Base-by-base conservation (phyloP, 2,113 vertebrate species). In the Amphiprion percula region DNA sequence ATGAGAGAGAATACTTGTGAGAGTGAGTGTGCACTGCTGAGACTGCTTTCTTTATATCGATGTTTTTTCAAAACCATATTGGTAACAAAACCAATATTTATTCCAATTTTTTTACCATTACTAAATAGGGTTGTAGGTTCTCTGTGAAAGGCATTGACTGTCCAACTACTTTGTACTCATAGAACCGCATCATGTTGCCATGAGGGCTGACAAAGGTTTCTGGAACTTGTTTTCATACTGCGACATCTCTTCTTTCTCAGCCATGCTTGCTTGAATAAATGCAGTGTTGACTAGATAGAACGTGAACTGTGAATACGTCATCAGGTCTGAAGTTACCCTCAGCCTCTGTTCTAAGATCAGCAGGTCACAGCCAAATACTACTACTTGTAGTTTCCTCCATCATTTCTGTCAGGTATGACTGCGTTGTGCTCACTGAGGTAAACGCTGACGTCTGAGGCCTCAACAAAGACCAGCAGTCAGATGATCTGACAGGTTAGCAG, bases 51-150 rank as follows among this genome's bases (percentile, higher is more conserved):
- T 91, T 88, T 87, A 80, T 90, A 83, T 90, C 67, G 68, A 83
- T 90, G 85, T 92, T 92, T 92, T 90, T 91, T 86, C 76, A 81
- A 82, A 79, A 50, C 24, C n/a, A 88, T 85, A 86, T 81, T 91
- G 86, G 87, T 60, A 61, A 68, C 73, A 72, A 55, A 67, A 75
- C 83, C 87, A 76, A 81, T 87, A 87, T 60, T 75, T 67, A 86
- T 77, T 76, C 64, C 1, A 59, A 68, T 82, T 90, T 86, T 82
- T 87, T 85, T 77, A 87, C 79, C 85, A 82, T 86, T 86, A 84
- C 80, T 75, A 54, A 88, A 75, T 81, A 87, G 74, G 46, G 17
- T 81, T 28, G 58, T 83, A 80, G 76, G 60, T 74, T 87, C 79
- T 88, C 52, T 75, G 75, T 85, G 65, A 87, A 86, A 84, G 68